Percentiles rank a stretch among this genome's conserved stretches.
These are phyloP conservation scores for Trogon surrucura DNA, from an alignment of 2,113 vertebrate species.

Conservation along the genomic window DNA sequence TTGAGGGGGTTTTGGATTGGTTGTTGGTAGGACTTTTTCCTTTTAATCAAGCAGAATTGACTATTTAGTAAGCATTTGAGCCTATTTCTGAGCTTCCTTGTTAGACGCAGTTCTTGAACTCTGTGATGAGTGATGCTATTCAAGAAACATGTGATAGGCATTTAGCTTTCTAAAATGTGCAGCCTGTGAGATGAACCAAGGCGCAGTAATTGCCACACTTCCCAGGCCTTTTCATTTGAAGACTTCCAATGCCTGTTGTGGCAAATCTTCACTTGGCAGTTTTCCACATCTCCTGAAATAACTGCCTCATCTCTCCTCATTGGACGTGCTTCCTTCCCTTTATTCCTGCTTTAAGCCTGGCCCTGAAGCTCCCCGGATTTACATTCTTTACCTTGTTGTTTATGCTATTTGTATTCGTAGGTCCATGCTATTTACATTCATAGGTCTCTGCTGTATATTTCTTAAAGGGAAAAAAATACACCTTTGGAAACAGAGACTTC, in stretches of 20 bases:
- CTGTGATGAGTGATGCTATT: neutral
- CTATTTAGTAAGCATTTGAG: neutral
- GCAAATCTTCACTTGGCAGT: constrained; percentile 24
- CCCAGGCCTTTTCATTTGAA: constrained; percentile 34
- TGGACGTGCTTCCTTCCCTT: neutral
- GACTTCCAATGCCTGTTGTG: neutral
- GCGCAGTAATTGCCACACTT: constrained; percentile 2
- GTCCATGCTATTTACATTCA: neutral
- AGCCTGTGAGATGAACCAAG: constrained; percentile 46
- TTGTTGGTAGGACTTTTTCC: neutral
- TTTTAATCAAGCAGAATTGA: neutral
- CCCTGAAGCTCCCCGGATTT: neutral
- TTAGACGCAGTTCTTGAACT: constrained; percentile 18
- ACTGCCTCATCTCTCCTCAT: neutral
- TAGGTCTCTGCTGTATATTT: neutral
- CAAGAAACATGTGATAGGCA: constrained; percentile 6
- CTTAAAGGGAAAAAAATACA: neutral
- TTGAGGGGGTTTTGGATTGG: neutral
- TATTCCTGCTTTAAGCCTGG: neutral
- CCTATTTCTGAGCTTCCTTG: constrained; percentile 20
- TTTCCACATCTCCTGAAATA: constrained; percentile 14
- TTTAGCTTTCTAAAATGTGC: constrained; percentile 37
- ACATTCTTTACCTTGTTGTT: neutral
- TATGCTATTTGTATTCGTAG: neutral
- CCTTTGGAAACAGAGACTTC: neutral